Conservation (phyloP, 1,140 invertebrate species). For the Venturia canescens region DNA sequence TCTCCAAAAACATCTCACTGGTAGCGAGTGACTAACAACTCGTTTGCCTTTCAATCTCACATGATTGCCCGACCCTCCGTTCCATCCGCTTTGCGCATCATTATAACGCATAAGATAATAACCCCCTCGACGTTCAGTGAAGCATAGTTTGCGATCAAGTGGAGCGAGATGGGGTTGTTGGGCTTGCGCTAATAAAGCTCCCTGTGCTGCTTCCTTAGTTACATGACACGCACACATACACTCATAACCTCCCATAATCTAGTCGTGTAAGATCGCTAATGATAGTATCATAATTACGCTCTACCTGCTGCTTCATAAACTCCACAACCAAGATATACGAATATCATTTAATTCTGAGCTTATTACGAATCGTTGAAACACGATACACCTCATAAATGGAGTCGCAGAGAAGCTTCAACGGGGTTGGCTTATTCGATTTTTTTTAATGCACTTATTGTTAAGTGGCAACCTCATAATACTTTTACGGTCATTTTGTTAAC, state of each 20-base stretch:
- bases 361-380: conserved; percentile 18
- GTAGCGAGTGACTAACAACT: conserved; percentile 30
- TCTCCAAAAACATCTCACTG: not conserved
- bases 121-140: conserved; percentile 68
- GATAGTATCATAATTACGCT: conserved; percentile 72
- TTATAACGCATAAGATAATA: conserved; percentile 71
- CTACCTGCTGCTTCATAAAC: conserved; percentile 68
- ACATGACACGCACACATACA: conserved; percentile 64
- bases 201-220: conserved; percentile 69
- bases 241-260: conserved; percentile 49
- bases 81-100: conserved; percentile 60
- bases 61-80: conserved; percentile 58
- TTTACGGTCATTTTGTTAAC: too few relatives aligned
- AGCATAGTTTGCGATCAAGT: conserved; percentile 64
- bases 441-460: not conserved
- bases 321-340: conserved; percentile 62
- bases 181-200: conserved; percentile 69
- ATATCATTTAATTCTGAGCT: conserved; percentile 18
- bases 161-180: conserved; percentile 59
- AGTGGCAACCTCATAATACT: too few relatives aligned
- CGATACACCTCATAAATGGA: not conserved
- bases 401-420: not conserved
- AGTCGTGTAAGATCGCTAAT: conserved; percentile 61
- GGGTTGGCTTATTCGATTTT: not conserved
- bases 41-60: conserved; percentile 61